phyloP scores from a whole-genome alignment of 1,140 invertebrate species.

The Periplaneta americana region DNA sequence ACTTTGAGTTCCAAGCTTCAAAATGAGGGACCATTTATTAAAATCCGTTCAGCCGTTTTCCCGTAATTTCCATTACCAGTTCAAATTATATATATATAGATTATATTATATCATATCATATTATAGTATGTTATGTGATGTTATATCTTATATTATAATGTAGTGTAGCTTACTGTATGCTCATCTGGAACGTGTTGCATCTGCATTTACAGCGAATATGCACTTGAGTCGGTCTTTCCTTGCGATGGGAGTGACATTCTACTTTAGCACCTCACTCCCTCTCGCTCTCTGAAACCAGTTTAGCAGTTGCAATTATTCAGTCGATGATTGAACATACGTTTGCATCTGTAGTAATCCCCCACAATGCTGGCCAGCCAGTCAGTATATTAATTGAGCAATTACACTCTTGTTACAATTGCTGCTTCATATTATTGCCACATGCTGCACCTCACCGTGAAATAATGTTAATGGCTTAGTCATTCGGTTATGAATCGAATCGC shows the following conservation, averaged over 20 bases:
- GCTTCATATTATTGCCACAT: neutral
- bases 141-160: too few relatives aligned
- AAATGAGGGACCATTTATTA: too few relatives aligned
- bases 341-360: neutral
- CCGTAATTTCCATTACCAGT: too few relatives aligned
- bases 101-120: too few relatives aligned
- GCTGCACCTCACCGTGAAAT: neutral
- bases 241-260: neutral
- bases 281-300: neutral
- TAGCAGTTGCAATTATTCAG: neutral
- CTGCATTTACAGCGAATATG: too few relatives aligned
- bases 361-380: neutral
- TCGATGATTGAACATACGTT: neutral
- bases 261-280: neutral
- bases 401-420: neutral
- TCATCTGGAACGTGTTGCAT: too few relatives aligned
- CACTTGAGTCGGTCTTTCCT: neutral
- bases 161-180: too few relatives aligned
- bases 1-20: too few relatives aligned
- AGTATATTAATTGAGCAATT: neutral
- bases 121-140: too few relatives aligned
- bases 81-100: too few relatives aligned
- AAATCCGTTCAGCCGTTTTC: too few relatives aligned
- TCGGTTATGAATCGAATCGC: neutral
- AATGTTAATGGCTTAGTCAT: neutral